Base-by-base conservation (phyloP, 1,140 invertebrate species). In the fruit fly (Drosophila melanogaster) region DNA sequence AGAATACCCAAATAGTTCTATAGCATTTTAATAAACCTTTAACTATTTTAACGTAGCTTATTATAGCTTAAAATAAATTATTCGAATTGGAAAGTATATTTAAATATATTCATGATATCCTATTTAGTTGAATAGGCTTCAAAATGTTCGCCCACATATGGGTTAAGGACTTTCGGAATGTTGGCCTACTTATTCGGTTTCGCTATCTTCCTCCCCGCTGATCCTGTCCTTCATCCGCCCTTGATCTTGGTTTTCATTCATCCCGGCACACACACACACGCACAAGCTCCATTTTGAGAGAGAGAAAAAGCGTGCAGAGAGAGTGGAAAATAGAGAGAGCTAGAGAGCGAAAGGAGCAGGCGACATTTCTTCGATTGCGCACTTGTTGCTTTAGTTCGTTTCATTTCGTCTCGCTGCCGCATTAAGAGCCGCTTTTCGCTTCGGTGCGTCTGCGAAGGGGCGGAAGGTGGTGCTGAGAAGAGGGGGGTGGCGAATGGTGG, bases 391-490 rank as follows among this genome's bases (percentile, higher is more conserved):
- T 65, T 57, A 53, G 53, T 58, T 56, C 37, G 10, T 47, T 53
- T 54, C 50, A 65, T 86, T 60, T 54, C 50, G 70, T 85, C 80
- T 79, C 70, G 81, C 77, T 44, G 56, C 57, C 69, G 79, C 67
- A 74, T 71, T 70, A 77, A 84, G 81, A 85, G 64, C 67, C 38
- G 79, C 81, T 80, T 85, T 84, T 84, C 60, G 70, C 74, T 75
- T 75, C 66, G 66, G 55, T 77, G 65, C 78, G 78, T 86, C 67
- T 60, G 60, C 73, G 44, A 73, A 70, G 77, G 37, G 1, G n/a
- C 33, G 8, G 17, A 11, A 35, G 26, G 37, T 4, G 37, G 14
- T 37, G 35, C 8, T 0, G 37, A 14, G 37, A 5, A 33, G 33
- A 37, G 22, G 44, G 33, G 10, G 53, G 40, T 7, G 26, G 51